Conservation (phyloP, 2,113 vertebrate genomes). For the Takifugu flavidus region DNA sequence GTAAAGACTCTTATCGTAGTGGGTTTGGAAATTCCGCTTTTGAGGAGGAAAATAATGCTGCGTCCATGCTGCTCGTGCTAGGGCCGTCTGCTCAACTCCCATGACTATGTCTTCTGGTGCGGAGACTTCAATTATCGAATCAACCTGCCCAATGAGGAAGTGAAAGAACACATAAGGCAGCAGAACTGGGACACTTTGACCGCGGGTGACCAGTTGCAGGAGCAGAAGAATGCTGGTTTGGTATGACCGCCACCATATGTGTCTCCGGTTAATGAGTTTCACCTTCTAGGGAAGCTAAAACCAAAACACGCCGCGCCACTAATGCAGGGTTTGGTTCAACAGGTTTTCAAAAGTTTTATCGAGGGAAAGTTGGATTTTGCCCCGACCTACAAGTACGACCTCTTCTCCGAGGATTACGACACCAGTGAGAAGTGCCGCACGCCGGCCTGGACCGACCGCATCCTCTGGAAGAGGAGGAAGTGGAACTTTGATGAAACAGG, state of each 20-base stretch:
- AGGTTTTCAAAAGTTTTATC: slow-evolving; percentile 92
- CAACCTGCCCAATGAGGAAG: slow-evolving; percentile 92
- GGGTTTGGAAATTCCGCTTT: background rate
- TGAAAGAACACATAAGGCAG: slow-evolving; percentile 91
- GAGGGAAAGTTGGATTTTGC: slow-evolving; percentile 95
- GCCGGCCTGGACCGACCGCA: slow-evolving; percentile 94
- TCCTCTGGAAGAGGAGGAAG: slow-evolving; percentile 95
- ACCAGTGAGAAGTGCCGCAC: slow-evolving; percentile 98
- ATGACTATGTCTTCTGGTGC: slow-evolving; percentile 98
- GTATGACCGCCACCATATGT: slow-evolving; percentile 60
- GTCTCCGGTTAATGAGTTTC: no score
- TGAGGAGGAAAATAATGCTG: background rate
- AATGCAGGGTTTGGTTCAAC: slow-evolving; percentile 6
- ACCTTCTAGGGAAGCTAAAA: no score
- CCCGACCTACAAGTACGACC: slow-evolving; percentile 97
- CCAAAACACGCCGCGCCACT: background rate
- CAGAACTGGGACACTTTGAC: slow-evolving; percentile 93
- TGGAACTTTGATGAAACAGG: slow-evolving; percentile 96
- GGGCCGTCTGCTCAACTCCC: slow-evolving; percentile 94
- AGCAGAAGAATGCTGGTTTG: slow-evolving; percentile 90
- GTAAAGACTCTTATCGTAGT: slow-evolving; percentile 61
- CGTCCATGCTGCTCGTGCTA: slow-evolving; percentile 46
- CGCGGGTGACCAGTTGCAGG: slow-evolving; percentile 90
- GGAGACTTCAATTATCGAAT: slow-evolving; percentile 99
- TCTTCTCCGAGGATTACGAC: slow-evolving; percentile 98